Percentiles rank a stretch among this genome's conserved stretches.
Conservation (phyloP, 2,888 invertebrate species). For the Nemapogon koenigi region DNA sequence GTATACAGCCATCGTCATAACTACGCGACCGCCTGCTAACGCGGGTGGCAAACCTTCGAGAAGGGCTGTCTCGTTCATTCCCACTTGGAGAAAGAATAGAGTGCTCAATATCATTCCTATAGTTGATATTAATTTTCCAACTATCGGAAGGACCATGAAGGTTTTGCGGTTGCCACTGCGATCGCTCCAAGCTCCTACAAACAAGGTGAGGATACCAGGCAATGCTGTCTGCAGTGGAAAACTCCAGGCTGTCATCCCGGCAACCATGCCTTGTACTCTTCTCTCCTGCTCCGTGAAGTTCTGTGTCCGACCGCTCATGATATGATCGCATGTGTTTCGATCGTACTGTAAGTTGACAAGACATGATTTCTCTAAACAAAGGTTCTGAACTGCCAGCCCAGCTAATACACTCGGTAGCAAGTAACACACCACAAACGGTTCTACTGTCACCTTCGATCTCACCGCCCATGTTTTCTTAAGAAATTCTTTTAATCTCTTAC, state of each 20-base stretch:
- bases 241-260: conserved; percentile 66
- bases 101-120: conserved; percentile 62
- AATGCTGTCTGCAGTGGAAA: conserved; percentile 63
- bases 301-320: conserved; percentile 47
- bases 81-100: conserved; percentile 62
- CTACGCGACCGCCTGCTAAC: conserved; percentile 66
- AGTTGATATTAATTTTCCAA: conserved; percentile 63
- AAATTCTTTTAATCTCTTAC: conserved; percentile 39
- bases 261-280: conserved; percentile 58
- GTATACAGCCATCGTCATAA: conserved; percentile 67
- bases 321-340: conserved; percentile 56
- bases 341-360: conserved; percentile 61
- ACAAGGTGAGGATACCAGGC: conserved; percentile 62
- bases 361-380: conserved; percentile 67
- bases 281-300: conserved; percentile 46
- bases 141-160: conserved; percentile 64
- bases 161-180: conserved; percentile 65
- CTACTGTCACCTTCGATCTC: conserved; percentile 64
- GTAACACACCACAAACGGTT: conserved; percentile 71
- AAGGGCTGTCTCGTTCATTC: conserved; percentile 59
- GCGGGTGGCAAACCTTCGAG: conserved; percentile 66
- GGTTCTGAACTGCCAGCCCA: conserved; percentile 62
- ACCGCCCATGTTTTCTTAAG: conserved; percentile 46
- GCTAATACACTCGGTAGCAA: conserved; percentile 71
- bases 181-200: conserved; percentile 70